Percentiles rank a stretch among this genome's conserved stretches.
These are phyloP conservation scores for Nemoura dubitans DNA, from an alignment of 2,888 invertebrate genomes.

Conservation along the genomic window DNA sequence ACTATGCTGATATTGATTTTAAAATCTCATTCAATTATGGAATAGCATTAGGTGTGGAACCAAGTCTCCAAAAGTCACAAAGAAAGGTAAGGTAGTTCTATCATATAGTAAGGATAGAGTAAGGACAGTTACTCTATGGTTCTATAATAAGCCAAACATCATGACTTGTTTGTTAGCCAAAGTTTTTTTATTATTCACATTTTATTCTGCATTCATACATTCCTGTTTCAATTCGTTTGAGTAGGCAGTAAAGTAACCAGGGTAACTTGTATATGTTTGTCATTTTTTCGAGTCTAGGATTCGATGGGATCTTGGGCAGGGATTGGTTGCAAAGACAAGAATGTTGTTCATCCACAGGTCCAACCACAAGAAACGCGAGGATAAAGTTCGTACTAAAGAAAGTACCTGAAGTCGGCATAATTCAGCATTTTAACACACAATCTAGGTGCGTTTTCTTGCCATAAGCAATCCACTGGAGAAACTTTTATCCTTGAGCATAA, in stretches of 20 bases:
- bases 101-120: no score
- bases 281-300: neutral
- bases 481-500: neutral
- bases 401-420: no score
- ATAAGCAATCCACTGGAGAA: neutral
- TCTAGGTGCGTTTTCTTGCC: neutral
- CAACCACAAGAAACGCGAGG: neutral
- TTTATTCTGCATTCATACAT: slow-evolving; percentile 29
- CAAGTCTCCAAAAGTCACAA: no score
- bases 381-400: neutral
- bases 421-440: no score
- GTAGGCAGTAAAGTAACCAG: neutral
- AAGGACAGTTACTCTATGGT: no score
- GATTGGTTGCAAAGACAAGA: neutral
- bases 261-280: neutral
- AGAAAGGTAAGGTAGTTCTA: no score
- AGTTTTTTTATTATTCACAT: slow-evolving; percentile 26
- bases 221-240: neutral
- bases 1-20: no score
- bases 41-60: no score
- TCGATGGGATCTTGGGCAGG: neutral
- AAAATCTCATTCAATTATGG: no score
- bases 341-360: neutral
- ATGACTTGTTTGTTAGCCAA: neutral
- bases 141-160: neutral